Conservation (phyloP, 2,113 vertebrate genomes). For the Lophura nycthemera region DNA sequence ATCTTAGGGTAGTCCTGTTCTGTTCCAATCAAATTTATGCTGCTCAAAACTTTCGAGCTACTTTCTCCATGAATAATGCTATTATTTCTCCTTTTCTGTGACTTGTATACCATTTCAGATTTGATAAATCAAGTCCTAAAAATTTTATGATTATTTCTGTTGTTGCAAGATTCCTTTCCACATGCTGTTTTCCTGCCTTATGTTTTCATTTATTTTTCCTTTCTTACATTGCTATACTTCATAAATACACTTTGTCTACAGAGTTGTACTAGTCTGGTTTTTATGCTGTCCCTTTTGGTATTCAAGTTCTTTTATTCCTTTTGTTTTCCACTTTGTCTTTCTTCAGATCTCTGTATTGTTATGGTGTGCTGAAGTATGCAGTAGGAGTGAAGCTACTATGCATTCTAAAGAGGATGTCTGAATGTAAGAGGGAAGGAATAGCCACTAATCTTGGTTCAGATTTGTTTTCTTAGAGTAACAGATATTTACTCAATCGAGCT, state of each 20-base stretch:
- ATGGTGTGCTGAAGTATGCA: not conserved
- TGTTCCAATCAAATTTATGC: conserved; percentile 36
- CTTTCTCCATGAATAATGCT: conserved; percentile 37
- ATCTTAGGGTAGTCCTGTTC: conserved; percentile 1
- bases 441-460: not conserved
- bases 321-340: conserved; percentile 7
- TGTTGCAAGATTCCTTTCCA: conserved; percentile 28
- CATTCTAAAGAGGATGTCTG: not conserved
- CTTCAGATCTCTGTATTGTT: not conserved
- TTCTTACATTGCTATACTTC: not conserved
- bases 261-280: not conserved
- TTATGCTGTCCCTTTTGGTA: not conserved
- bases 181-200: not conserved
- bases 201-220: not conserved
- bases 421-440: not conserved
- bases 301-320: not conserved
- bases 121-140: conserved; percentile 44
- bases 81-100: not conserved
- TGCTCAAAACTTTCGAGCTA: conserved; percentile 5
- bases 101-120: not conserved
- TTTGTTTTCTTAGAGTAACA: not conserved
- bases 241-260: not conserved
- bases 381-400: not conserved
- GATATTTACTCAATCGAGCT: not conserved
- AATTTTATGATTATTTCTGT: conserved; percentile 23